phyloP scores from a whole-genome alignment of 2,888 invertebrate genomes.

The Endomychus coccineus region DNA sequence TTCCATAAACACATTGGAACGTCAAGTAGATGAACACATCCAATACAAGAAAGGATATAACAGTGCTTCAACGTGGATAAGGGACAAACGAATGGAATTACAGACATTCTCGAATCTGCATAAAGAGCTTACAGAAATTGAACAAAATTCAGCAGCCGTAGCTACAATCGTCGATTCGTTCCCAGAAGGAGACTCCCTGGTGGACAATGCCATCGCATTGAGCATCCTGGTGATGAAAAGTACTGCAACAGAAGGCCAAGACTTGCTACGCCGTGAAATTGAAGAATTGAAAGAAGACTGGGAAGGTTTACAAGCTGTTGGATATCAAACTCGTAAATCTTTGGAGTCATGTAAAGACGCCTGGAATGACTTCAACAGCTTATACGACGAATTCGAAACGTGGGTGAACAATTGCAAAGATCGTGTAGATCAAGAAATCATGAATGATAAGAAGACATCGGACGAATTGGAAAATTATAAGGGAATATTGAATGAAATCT shows the following conservation, averaged over 20 bases:
- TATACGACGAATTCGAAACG: conserved; percentile 62
- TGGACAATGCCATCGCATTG: conserved; percentile 64
- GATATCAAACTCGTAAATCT: conserved; percentile 67
- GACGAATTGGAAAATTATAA: conserved; percentile 71
- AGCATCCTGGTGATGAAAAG: conserved; percentile 69
- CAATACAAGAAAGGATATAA: conserved; percentile 77
- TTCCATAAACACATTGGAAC: conserved; percentile 64
- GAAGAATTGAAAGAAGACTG: conserved; percentile 73
- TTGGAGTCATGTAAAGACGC: conserved; percentile 68
- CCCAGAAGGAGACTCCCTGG: conserved; percentile 63
- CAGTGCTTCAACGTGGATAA: conserved; percentile 78
- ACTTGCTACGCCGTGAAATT: conserved; percentile 71
- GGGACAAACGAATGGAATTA: conserved; percentile 70
- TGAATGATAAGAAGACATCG: conserved; percentile 66
- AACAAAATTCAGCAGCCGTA: conserved; percentile 69
- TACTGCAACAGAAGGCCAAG: conserved; percentile 77
- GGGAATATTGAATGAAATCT: conserved; percentile 66
- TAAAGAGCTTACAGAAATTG: conserved; percentile 72
- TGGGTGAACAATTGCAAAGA: conserved; percentile 67
- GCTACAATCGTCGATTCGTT: conserved; percentile 60
- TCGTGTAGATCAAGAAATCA: conserved; percentile 55
- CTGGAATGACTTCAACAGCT: conserved; percentile 74
- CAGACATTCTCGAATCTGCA: conserved; percentile 82
- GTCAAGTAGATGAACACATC: conserved; percentile 80
- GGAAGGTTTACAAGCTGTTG: conserved; percentile 70